Conservation (phyloP, 2,888 invertebrate species). For the Calephelis perditalis region DNA sequence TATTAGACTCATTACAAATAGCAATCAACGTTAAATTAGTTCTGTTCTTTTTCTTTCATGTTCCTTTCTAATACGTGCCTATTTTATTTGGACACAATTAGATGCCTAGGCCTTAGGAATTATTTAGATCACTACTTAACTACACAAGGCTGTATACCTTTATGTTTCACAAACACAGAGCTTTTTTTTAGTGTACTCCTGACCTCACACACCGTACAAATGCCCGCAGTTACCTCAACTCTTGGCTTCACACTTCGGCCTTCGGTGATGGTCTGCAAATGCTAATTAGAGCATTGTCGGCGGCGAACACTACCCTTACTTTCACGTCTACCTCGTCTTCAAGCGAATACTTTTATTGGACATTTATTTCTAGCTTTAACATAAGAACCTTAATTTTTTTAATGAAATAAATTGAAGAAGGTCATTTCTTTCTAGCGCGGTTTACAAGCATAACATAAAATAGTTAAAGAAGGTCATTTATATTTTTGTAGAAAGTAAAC, state of each 20-base stretch:
- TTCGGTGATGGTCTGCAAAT: conserved; percentile 61
- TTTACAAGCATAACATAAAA: no score
- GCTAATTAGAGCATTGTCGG: conserved; percentile 47
- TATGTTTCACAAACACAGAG: conserved; percentile 76
- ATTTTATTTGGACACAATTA: conserved; percentile 71
- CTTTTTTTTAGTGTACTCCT: conserved; percentile 77
- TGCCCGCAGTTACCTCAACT: conserved; percentile 78
- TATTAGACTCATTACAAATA: conserved; percentile 71
- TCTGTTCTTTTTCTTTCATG: conserved; percentile 60
- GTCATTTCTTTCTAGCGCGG: no score
- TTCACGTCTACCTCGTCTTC: conserved; percentile 46
- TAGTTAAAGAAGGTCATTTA: no score
- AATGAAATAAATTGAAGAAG: no score
- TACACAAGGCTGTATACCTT: conserved; percentile 73
- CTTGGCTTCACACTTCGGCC: conserved; percentile 76
- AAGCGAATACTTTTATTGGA: conserved; percentile 61
- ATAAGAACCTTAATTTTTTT: no score
- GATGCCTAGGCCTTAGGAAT: conserved; percentile 77
- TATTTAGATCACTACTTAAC: conserved; percentile 74
- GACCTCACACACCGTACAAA: conserved; percentile 76
- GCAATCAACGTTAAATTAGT: conserved; percentile 72
- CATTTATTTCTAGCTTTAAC: conserved; percentile 9
- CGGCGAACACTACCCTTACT: conserved; percentile 61
- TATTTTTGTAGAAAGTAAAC: no score
- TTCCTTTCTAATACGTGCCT: conserved; percentile 66